phyloP scores from a whole-genome alignment of 2,797 vertebrate genomes.

The Lerista edwardsae region DNA sequence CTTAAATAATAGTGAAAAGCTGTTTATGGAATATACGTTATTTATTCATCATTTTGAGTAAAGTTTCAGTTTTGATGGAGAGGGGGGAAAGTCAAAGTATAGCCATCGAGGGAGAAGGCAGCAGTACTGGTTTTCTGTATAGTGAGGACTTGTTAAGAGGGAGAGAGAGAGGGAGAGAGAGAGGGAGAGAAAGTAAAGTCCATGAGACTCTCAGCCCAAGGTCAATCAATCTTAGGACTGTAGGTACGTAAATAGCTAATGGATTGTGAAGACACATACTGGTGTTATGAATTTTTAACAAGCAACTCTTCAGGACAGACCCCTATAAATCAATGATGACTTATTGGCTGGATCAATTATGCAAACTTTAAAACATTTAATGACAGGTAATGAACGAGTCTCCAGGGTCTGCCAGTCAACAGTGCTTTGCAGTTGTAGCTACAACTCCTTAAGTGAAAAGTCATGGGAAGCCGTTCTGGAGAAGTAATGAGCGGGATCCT shows the following conservation, averaged over 20 bases:
- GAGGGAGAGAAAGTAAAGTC: constrained; percentile 76
- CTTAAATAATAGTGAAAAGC: constrained; percentile 98
- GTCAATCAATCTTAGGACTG: constrained; percentile 96
- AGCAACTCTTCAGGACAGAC: constrained; percentile 87
- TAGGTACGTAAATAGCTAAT: constrained; percentile 93
- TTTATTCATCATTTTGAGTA: constrained; percentile 98
- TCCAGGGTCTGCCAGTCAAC: constrained; percentile 79
- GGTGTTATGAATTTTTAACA: constrained; percentile 98
- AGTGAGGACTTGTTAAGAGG: constrained; percentile 65
- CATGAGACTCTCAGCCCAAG: constrained; percentile 91
- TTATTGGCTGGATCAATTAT: constrained; percentile 99
- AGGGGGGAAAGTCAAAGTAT: constrained; percentile 86
- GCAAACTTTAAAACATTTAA: constrained; percentile 99
- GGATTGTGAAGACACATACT: constrained; percentile 96
- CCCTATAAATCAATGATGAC: constrained; percentile 98
- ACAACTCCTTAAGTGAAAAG: constrained; percentile 75
- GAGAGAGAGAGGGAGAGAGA: not conserved
- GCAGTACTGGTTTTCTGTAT: constrained; percentile 92
- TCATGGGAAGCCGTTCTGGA: constrained; percentile 62
- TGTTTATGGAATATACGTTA: constrained; percentile 99
- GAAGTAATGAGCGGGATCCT: constrained; percentile 63
- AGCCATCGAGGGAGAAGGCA: constrained; percentile 84
- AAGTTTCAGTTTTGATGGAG: constrained; percentile 89
- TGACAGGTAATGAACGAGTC: constrained; percentile 98
- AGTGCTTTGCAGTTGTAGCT: constrained; percentile 75